A percentile compares a stretch with the other conserved stretches of the same genome.
phyloP scores from a whole-genome alignment of 2,113 vertebrate species.

The Apus apus region DNA sequence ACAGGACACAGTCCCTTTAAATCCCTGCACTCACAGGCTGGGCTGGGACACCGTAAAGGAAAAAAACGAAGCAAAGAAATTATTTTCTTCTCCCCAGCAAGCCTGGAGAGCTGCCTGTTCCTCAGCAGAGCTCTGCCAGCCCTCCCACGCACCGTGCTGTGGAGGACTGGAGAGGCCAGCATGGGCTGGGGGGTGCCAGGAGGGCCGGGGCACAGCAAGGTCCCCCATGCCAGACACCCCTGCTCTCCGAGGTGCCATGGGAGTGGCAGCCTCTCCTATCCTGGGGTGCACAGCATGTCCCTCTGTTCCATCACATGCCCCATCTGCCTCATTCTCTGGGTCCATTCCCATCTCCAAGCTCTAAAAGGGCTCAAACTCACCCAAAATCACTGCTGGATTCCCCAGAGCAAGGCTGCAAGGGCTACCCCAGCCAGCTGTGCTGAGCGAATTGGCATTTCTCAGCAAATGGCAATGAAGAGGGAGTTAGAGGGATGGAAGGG shows the following conservation, averaged over 20 bases:
- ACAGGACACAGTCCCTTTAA: conserved; percentile 23
- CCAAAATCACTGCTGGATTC: not conserved
- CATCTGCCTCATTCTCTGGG: not conserved
- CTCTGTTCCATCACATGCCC: not conserved
- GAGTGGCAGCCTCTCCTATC: accelerated
- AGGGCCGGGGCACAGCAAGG: accelerated
- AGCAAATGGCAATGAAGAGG: not conserved
- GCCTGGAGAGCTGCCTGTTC: conserved; percentile 61
- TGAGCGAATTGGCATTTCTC: not conserved
- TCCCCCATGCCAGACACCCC: not conserved
- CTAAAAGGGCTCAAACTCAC: not conserved
- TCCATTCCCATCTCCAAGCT: accelerated
- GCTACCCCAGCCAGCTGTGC: not conserved
- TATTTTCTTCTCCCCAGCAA: conserved; percentile 36
- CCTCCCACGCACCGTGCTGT: conserved; percentile 43
- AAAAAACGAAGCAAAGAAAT: conserved; percentile 64
- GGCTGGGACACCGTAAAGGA: conserved; percentile 1
- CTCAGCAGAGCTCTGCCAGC: conserved; percentile 27
- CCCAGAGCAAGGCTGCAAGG: not conserved
- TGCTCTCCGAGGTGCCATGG: accelerated
- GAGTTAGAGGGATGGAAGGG: not conserved
- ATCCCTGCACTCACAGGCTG: not conserved
- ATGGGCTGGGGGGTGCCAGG: not conserved
- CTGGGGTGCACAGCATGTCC: not conserved
- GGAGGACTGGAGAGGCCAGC: conserved; percentile 28